Percentiles rank a stretch among this genome's conserved stretches.
Conservation (phyloP, 2,888 invertebrate species). For the Nemurella pictetii region DNA sequence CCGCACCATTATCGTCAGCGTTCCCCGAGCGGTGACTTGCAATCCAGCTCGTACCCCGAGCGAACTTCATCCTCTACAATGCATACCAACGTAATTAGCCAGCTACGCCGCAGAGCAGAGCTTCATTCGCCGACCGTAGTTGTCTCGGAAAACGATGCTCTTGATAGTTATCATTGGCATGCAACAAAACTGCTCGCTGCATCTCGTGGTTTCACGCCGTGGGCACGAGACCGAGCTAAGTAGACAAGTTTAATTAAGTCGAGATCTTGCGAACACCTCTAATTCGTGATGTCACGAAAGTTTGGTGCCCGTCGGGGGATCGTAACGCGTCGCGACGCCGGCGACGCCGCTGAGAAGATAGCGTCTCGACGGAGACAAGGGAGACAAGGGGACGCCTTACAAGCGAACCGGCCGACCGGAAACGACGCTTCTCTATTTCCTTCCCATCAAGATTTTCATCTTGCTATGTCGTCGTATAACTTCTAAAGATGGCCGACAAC, state of each 20-base stretch:
- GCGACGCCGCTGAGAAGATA: neutral
- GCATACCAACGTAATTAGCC: neutral
- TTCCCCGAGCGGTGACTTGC: too few species aligned
- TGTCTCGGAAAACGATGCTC: neutral
- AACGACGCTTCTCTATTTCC: conserved; percentile 4
- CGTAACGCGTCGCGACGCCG: neutral
- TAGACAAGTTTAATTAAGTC: neutral
- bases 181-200: neutral
- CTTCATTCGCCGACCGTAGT: neutral
- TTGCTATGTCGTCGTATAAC: neutral
- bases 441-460: neutral
- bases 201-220: neutral
- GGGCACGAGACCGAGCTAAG: neutral
- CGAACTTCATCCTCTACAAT: neutral
- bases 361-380: neutral
- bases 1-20: too few species aligned
- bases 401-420: conserved; percentile 1
- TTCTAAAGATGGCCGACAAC: neutral
- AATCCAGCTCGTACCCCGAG: neutral
- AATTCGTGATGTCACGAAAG: conserved; percentile 40
- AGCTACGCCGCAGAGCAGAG: neutral
- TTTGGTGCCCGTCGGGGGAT: neutral
- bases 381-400: neutral
- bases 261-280: conserved; percentile 37
- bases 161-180: neutral